A percentile compares a stretch with the other conserved stretches of the same genome.
Conservation (phyloP, 2,797 vertebrate species). For the Clamator glandarius region DNA sequence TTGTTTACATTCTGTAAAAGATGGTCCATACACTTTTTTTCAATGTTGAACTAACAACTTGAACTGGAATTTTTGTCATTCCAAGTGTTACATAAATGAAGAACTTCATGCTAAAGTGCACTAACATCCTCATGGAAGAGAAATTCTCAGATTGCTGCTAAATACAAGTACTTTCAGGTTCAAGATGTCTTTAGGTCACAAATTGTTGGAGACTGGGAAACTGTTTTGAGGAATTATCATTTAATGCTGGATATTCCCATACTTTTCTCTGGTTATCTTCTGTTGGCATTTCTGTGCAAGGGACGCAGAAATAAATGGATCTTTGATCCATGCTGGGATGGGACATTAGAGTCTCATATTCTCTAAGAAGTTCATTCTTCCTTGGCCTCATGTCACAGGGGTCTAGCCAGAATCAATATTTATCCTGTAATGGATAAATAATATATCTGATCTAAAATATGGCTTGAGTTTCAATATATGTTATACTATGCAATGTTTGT, state of each 20-base stretch:
- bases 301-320: neutral
- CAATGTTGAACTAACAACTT: neutral
- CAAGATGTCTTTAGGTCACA: neutral
- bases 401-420: slow-evolving; percentile 30
- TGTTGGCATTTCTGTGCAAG: neutral
- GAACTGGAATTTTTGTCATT: neutral
- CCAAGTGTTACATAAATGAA: neutral
- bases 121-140: neutral
- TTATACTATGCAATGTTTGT: neutral
- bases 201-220: neutral
- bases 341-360: neutral
- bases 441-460: slow-evolving; percentile 5
- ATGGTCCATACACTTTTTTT: neutral
- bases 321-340: neutral
- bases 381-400: neutral
- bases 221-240: neutral
- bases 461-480: neutral
- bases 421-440: slow-evolving; percentile 8
- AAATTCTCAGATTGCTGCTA: neutral
- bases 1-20: neutral
- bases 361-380: neutral
- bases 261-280: no score
- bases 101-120: neutral
- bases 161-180: neutral
- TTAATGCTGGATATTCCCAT: neutral